Evolutionary conservation across 2,113 vertebrate species (phyloP), one percentile per base, ranked within the genome.

Genomic region (Tor tambroides): DNA sequence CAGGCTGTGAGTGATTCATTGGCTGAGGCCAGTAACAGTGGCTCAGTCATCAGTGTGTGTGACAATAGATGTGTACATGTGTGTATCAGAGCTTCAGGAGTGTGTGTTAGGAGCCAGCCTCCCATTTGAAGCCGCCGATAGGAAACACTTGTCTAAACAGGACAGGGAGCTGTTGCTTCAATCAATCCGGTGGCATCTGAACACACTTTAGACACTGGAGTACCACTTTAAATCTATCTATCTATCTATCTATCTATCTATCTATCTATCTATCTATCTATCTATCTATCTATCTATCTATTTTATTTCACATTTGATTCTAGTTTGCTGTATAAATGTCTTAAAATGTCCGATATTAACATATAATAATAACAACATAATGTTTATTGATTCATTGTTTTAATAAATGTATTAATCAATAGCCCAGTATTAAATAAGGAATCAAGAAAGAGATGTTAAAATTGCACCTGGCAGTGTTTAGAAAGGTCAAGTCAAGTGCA

Each of bases 141-240:
- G 89, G 93, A 94, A 95, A 94, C 95, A 95, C 91, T 95, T 95
- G 94, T 95, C 94, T 91, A 94, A 95, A 95, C 93, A 95, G 90
- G 92, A 86, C 75, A 32, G 82, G 86, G 90, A 88, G 86, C 91
- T 87, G 88, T 80, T 90, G 15, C 21, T 89, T 89, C 87, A 85
- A 67, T 91, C 90, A 41, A 41, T 51, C 14, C 63, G 9, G 26
- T 84, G 82, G 23, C 81, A 71, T 77, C 28, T n/a, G 10, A 59
- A 30, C 41, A 30, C 56, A 67, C 69, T 51, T 74, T 35, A 59
- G 49, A 38, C 41, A 51, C 15, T 41, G 61, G 41, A 76, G n/a
- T 49, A 28, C 15, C 30, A 10, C 67, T 71, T 5, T 23, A 72
- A 23, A 41, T 72, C 46, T 49, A 14, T 49, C 46, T 49, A 14